Evolutionary conservation across 1,140 invertebrate genomes (phyloP).

Genomic region (Apocrypta bakeri): DNA sequence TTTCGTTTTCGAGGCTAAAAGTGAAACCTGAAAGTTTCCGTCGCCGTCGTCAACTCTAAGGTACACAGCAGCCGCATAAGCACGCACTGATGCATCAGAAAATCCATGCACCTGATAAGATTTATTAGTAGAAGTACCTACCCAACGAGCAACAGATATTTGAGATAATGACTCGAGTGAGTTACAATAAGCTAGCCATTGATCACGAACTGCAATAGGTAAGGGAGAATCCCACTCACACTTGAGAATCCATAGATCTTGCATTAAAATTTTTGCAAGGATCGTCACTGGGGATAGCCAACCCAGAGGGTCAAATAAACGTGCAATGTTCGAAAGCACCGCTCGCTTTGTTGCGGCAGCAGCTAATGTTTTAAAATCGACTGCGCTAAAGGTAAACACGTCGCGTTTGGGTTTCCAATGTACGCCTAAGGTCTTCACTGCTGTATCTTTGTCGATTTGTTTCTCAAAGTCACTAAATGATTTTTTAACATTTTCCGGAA

Average conservation of each 20-base stretch:
- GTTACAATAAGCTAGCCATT: background rate
- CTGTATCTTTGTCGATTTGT: background rate
- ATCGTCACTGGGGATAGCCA: background rate
- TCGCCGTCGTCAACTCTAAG: background rate
- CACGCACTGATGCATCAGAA: background rate
- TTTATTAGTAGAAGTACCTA: background rate
- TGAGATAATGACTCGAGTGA: background rate
- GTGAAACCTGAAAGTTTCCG: slow-evolving; percentile 36
- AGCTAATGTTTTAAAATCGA: background rate
- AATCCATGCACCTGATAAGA: background rate
- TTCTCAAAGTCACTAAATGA: background rate
- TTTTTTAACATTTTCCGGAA: background rate
- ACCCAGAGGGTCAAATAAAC: background rate
- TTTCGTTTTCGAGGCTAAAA: slow-evolving; percentile 53
- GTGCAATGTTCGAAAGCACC: background rate
- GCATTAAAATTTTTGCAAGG: background rate
- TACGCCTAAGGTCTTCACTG: background rate
- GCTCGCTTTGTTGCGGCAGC: background rate
- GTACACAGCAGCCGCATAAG: background rate
- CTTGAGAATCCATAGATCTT: background rate
- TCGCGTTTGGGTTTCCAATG: background rate
- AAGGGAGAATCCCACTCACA: background rate
- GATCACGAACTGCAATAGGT: background rate
- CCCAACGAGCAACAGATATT: background rate
- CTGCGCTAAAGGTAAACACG: background rate